A percentile compares a stretch with the other conserved stretches of the same genome.
Evolutionary conservation across 35 echinoderm and acorn worm genomes (phyloP).

Genomic region (Heliocidaris erythrogramma): DNA sequence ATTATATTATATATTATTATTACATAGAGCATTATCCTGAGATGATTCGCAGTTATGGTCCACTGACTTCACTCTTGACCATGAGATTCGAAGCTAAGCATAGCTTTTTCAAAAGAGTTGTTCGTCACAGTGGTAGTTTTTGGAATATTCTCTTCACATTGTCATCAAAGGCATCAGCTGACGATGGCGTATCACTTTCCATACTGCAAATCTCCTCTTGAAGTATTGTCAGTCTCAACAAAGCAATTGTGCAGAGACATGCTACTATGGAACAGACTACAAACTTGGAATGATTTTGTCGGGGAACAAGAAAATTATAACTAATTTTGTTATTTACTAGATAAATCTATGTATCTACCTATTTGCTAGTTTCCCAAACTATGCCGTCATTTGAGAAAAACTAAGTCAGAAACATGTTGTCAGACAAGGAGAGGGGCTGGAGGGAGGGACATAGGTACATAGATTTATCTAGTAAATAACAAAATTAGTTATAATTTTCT

Average conservation of each 20-base stretch:
- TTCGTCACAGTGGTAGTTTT: slow-evolving; percentile 61
- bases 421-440: too few relatives aligned
- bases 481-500: too few relatives aligned
- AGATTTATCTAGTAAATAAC: too few relatives aligned
- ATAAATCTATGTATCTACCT: too few relatives aligned
- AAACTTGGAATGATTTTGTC: slow-evolving; percentile 17
- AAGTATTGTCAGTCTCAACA: slow-evolving; percentile 17
- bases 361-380: too few relatives aligned
- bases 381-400: too few relatives aligned
- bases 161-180: slow-evolving; percentile 50
- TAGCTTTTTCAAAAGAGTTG: slow-evolving; percentile 60
- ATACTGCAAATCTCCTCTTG: slow-evolving; percentile 37
- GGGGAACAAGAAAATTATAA: too few relatives aligned
- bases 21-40: slow-evolving; percentile 65
- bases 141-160: slow-evolving; percentile 63
- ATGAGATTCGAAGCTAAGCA: slow-evolving; percentile 73
- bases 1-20: too few relatives aligned
- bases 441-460: too few relatives aligned
- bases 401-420: too few relatives aligned
- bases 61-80: slow-evolving; percentile 62
- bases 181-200: slow-evolving; percentile 60
- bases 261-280: slow-evolving; percentile 15
- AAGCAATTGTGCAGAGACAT: slow-evolving; percentile 21
- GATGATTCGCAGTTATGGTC: slow-evolving; percentile 56
- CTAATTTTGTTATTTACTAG: too few relatives aligned